Conservation (phyloP, 1,140 invertebrate genomes). For the Hormaphis cornu region DNA sequence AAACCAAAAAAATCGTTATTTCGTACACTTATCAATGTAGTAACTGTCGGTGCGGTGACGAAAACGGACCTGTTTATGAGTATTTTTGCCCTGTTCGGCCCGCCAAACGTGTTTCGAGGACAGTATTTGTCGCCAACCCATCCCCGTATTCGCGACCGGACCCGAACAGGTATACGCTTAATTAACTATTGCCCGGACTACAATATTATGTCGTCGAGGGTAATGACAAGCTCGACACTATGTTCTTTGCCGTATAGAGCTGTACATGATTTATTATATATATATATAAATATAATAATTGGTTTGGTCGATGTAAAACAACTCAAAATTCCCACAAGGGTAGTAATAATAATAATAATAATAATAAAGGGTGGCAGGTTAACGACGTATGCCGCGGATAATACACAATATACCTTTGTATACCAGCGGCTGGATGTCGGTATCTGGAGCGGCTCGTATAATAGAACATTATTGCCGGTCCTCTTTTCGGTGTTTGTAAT, state of each 20-base stretch:
- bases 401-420: background rate
- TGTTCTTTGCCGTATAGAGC: background rate
- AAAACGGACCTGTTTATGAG: too few species aligned
- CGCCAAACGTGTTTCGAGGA: too few species aligned
- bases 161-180: too few species aligned
- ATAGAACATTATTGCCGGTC: conserved; percentile 29
- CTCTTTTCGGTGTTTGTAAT: background rate
- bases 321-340: conserved; percentile 11
- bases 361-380: conserved; percentile 20
- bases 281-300: conserved; percentile 21
- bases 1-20: too few species aligned
- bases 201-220: too few species aligned
- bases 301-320: conserved; percentile 15
- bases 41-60: too few species aligned
- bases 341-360: conserved; percentile 5
- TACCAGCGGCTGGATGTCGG: conserved; percentile 11
- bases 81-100: too few species aligned
- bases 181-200: too few species aligned
- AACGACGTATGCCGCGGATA: conserved; percentile 25
- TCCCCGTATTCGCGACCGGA: too few species aligned
- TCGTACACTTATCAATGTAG: too few species aligned
- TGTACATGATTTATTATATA: background rate
- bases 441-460: conserved; percentile 20
- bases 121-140: too few species aligned
- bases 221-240: background rate